Evolutionary conservation across 2,797 vertebrate species (phyloP), one percentile per base, ranked within the genome.

Genomic region (Sebastolobus alascanus): DNA sequence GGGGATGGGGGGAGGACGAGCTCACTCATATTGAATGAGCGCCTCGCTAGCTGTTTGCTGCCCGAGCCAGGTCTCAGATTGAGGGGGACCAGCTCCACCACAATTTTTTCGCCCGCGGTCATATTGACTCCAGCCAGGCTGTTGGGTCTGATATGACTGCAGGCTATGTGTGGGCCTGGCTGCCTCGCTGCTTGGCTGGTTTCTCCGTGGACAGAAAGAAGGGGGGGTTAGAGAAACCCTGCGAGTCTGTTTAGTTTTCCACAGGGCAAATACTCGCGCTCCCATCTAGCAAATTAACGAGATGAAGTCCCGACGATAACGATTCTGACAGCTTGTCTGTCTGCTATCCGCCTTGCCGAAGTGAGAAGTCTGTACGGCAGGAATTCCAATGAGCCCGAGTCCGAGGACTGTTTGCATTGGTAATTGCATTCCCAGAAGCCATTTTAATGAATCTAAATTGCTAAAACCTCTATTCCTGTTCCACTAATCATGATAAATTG

Each of bases 111-210:
- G 95, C 96, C 95, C 78, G 89, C 84, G 93, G 96, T 86, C 93
- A 96, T 95, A 94, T 94, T 94, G 93, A 94, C 90, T 95, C 89
- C 90, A 94, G 92, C 93, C 93, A 92, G 93, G 94, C 94, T 94
- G 93, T 79, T 87, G 90, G 94, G 87, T 89, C 93, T 94, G 91
- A 94, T 92, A 95, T 95, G 94, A 93, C 96, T 93, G 89, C 91
- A 95, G 96, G 95, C 94, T 86, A 95, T 95, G 91, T 94, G 91
- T 89, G 89, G 85, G 89, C 86, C 88, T 35, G 83, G 84, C 90
- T 91, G 86, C 83, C 90, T 82, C 67, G 83, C 90, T 92, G 85
- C 79, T 92, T 80, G 79, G 84, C 82, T 84, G 71, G 66, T 77
- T 91, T 80, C 82, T 87, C 74, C 27, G 5, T 40, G 82, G 86